A percentile compares a stretch with the other conserved stretches of the same genome.
phyloP scores from a whole-genome alignment of 1,140 invertebrate genomes.

The Andricus grossulariae region DNA sequence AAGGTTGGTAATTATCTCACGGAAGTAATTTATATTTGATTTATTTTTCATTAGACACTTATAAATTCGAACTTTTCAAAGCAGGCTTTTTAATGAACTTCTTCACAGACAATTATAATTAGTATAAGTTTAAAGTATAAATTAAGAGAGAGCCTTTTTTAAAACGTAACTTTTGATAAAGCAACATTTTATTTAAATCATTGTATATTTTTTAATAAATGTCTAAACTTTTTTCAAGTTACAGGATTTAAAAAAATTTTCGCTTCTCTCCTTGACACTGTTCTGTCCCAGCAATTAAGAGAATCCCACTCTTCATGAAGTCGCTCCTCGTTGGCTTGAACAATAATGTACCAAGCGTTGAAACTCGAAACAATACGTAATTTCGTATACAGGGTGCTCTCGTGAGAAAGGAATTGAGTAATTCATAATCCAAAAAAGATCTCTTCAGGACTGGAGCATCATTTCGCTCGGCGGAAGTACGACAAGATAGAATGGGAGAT shows the following conservation, averaged over 20 bases:
- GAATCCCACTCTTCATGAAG: background rate
- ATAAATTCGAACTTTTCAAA: too few relatives aligned
- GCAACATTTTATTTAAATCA: too few relatives aligned
- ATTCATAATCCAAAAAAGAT: conserved; percentile 8
- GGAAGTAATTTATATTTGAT: too few relatives aligned
- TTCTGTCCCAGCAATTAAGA: background rate
- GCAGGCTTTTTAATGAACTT: too few relatives aligned
- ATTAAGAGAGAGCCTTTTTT: too few relatives aligned
- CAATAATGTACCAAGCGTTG: background rate
- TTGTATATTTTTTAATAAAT: too few relatives aligned
- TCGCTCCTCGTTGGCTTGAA: background rate
- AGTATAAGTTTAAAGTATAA: too few relatives aligned
- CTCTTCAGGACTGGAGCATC: background rate
- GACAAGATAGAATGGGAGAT: conserved; percentile 6
- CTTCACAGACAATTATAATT: too few relatives aligned
- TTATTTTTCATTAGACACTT: too few relatives aligned
- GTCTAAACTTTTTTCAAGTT: background rate
- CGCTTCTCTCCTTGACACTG: background rate
- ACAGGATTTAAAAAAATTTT: background rate
- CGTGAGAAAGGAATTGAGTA: background rate
- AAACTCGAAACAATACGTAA: background rate
- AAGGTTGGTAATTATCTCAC: too few relatives aligned
- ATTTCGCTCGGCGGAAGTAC: background rate
- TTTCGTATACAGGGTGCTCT: background rate
- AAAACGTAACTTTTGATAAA: too few relatives aligned